A percentile compares a stretch with the other conserved stretches of the same genome.
These are phyloP conservation scores for Xiphias gladius DNA, from an alignment of 2,113 vertebrate genomes.

Conservation along the genomic window DNA sequence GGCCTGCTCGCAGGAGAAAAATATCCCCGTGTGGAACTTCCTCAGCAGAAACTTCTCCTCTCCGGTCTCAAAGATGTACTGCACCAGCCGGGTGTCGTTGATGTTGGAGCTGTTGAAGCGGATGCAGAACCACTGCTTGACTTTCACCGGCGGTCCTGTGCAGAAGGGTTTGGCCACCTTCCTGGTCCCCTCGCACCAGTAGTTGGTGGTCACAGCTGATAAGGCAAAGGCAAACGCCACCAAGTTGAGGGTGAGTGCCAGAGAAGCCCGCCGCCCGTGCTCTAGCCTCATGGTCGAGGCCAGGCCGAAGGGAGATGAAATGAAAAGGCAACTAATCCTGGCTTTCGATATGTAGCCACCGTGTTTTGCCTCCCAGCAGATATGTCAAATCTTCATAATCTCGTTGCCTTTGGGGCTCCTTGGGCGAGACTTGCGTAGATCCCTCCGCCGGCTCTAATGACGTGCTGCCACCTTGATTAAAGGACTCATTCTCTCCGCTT, in stretches of 20 bases:
- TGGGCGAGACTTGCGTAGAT: constrained; percentile 48
- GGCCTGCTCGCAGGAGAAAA: constrained; percentile 91
- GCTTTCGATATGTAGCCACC: constrained; percentile 68
- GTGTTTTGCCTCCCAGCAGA: constrained; percentile 70
- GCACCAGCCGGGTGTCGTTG: constrained; percentile 85
- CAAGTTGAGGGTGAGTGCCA: constrained; percentile 87
- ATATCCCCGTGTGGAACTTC: constrained; percentile 91
- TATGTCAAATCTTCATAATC: constrained; percentile 82
- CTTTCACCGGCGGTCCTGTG: constrained; percentile 73
- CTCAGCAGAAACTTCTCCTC: constrained; percentile 89
- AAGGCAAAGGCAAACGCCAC: constrained; percentile 89
- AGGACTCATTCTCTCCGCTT: constrained; percentile 21
- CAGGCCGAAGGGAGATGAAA: constrained; percentile 59
- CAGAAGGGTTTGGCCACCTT: constrained; percentile 92
- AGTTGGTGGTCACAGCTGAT: constrained; percentile 89
- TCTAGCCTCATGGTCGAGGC: constrained; percentile 82
- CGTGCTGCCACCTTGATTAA: constrained; percentile 29
- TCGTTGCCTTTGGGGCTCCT: constrained; percentile 67
- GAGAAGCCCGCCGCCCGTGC: constrained; percentile 82
- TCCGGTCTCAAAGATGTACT: constrained; percentile 91
- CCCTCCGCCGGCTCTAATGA: constrained; percentile 22
- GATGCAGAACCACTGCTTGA: constrained; percentile 86
- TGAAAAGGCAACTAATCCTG: constrained; percentile 77
- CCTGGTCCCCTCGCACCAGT: constrained; percentile 92
- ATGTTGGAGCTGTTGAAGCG: constrained; percentile 84